phyloP scores from a whole-genome alignment of 2,113 vertebrate genomes.

The Physeter macrocephalus region DNA sequence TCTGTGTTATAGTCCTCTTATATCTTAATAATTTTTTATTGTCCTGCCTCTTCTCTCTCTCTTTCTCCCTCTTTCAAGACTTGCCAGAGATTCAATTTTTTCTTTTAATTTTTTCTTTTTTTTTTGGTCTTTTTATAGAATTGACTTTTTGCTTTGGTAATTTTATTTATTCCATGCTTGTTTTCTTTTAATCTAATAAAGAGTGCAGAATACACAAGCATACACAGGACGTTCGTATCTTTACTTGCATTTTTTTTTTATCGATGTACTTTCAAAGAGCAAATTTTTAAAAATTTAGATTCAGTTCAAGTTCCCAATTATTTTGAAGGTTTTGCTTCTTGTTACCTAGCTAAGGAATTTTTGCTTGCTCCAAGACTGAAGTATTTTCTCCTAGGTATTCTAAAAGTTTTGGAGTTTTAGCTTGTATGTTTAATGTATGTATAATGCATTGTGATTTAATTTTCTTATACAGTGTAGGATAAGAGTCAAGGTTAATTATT shows the following conservation, averaged over 20 bases:
- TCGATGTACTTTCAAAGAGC: not conserved
- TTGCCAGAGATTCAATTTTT: not conserved
- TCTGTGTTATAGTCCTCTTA: not conserved
- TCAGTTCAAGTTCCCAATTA: not conserved
- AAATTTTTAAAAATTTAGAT: not conserved
- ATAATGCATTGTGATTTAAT: not conserved
- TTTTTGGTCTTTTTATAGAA: not conserved
- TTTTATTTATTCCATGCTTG: not conserved
- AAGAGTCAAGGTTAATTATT: not conserved
- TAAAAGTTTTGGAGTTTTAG: not conserved
- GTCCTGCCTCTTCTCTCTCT: not conserved
- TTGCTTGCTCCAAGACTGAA: not conserved
- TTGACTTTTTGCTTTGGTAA: not conserved
- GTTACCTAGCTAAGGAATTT: not conserved
- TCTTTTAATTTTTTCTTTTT: not conserved
- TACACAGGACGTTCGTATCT: not conserved
- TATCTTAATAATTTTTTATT: not conserved
- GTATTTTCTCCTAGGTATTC: not conserved
- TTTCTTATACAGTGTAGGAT: not conserved
- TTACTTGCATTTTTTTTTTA: not conserved
- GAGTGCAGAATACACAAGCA: not conserved
- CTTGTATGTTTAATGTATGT: not conserved
- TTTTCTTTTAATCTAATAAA: not conserved
- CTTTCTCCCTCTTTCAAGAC: not conserved
- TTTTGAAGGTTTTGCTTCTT: not conserved